Base-by-base conservation (phyloP, 2,888 invertebrate species). In the Carabus problematicus region DNA sequence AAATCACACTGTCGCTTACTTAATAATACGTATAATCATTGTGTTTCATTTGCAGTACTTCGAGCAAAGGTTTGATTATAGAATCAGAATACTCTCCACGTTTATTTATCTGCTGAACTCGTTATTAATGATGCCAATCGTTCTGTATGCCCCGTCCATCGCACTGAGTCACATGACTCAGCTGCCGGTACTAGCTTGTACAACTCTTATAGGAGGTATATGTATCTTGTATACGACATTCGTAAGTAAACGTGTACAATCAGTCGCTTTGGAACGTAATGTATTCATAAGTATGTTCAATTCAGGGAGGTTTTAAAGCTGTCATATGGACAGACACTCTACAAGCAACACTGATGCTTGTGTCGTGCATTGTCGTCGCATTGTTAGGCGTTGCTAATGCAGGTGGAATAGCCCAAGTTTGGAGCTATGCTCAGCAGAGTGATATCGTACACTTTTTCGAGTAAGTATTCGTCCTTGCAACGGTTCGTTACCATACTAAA, bases 301-400 rank as follows among this genome's bases (percentile, higher is more conserved):
- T 64, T 60, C 14, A 69, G 69, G 69, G 69, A 39, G 69, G 69
- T 55, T 69, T 62, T 16, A 69, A 62, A 43, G 55, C 62, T 12
- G 69, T 69, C 12, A 69, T 69, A 29, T 69, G 69, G 69, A 62
- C 69, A 12, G 69, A 69, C 12, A 14, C 62, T 6, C 16, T 69
- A 0, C 69, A 69, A 45, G 69, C 69, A 16, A 69, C 69, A 16
- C 40, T 69, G 43, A 69, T 69, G 69, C 43, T 69, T 39, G 29
- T 61, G 8, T 55, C 69, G 14, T 62, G 56, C 54, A 54, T 62
- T 47, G 12, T 61, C 14, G 16, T 69, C 14, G 56, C 62, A n/a
- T 29, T 69, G 8, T n/a, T 52, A 11, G 69, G 55, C n/a, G 12
- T 69, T 14, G 56, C n/a, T 12, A 61, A 56, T n/a, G 62, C 62